Conservation (phyloP, 1,140 invertebrate species). For the Orius insidiosus region DNA sequence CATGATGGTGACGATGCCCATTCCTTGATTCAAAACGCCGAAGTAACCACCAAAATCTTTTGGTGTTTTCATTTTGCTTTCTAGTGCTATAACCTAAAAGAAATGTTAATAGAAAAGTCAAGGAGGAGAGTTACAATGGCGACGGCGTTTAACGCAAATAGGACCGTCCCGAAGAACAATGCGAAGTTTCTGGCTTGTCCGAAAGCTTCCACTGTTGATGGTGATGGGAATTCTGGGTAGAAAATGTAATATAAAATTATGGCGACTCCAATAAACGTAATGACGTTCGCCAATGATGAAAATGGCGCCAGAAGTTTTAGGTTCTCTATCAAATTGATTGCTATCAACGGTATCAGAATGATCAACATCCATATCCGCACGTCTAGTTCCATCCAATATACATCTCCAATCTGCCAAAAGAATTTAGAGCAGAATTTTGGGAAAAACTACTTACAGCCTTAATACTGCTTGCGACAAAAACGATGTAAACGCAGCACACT, state of each 20-base stretch:
- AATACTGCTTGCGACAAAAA: too few relatives aligned
- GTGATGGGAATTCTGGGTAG: slow-evolving; percentile 37
- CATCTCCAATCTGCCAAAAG: slow-evolving; percentile 31
- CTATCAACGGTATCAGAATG: slow-evolving; percentile 46
- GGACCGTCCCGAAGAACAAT: slow-evolving; percentile 67
- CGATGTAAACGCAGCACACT: too few relatives aligned
- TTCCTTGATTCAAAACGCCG: slow-evolving; percentile 62
- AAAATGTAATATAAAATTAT: slow-evolving; percentile 52
- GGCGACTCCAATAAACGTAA: slow-evolving; percentile 47
- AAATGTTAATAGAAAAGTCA: slow-evolving; percentile 15
- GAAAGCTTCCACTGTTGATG: slow-evolving; percentile 34
- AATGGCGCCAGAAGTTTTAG: slow-evolving; percentile 64
- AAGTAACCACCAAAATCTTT: too few relatives aligned
- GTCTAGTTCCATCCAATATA: slow-evolving; percentile 25
- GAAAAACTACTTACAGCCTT: too few relatives aligned
- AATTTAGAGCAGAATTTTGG: too few relatives aligned
- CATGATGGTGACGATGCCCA: slow-evolving; percentile 51
- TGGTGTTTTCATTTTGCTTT: slow-evolving; percentile 75
- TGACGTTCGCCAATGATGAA: slow-evolving; percentile 58
- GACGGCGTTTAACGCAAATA: slow-evolving; percentile 81
- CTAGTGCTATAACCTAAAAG: slow-evolving; percentile 59
- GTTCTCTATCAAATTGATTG: slow-evolving; percentile 55
- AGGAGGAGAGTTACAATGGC: slow-evolving; percentile 53
- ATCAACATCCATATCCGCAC: slow-evolving; percentile 33
- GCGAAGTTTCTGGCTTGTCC: slow-evolving; percentile 38